Evolutionary conservation across 2,113 vertebrate genomes (phyloP).

Genomic region (Tetrax tetrax): DNA sequence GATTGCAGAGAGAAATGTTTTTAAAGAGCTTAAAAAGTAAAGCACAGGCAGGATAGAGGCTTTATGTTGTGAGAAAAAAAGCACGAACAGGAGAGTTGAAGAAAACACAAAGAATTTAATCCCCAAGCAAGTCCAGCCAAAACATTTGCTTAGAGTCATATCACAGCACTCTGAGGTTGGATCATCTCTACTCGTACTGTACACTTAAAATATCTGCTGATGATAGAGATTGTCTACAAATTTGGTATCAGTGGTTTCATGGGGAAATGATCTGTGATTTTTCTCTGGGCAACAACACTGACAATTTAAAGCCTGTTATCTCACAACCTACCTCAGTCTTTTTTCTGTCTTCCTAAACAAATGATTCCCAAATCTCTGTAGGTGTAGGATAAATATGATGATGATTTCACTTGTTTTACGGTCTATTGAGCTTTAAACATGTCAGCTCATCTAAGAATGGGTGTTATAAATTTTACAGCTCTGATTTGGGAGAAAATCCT

Average conservation of each 20-base stretch:
- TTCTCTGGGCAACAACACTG: not conserved
- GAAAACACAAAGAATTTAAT: not conserved
- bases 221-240: not conserved
- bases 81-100: not conserved
- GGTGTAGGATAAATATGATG: not conserved
- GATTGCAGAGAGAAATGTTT: not conserved
- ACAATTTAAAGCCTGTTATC: not conserved
- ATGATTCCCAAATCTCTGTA: not conserved
- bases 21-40: not conserved
- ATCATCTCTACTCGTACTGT: not conserved
- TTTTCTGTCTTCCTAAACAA: not conserved
- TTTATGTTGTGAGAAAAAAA: not conserved
- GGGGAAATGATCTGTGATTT: not conserved
- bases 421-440: not conserved
- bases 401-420: not conserved
- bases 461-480: not conserved
- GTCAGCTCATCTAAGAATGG: not conserved
- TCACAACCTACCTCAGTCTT: not conserved
- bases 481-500: not conserved
- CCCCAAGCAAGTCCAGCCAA: not conserved
- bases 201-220: not conserved
- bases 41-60: not conserved
- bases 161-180: not conserved
- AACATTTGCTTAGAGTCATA: not conserved
- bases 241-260: not conserved